phyloP scores from a whole-genome alignment of 2,113 vertebrate genomes.

The Drymodes brunneopygia region DNA sequence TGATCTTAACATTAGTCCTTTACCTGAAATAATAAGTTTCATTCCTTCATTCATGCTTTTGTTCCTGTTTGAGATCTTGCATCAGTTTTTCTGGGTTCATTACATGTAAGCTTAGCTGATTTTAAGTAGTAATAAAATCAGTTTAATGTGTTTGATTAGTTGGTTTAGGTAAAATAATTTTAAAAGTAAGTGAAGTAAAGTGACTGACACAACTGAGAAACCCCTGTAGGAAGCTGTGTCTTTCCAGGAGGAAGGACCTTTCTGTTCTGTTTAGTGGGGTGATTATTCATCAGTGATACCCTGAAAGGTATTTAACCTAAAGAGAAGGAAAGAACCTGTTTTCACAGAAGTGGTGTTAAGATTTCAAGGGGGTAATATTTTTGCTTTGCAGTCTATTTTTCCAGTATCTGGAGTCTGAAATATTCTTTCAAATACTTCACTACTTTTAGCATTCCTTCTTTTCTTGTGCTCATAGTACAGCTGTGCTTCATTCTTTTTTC shows the following conservation, averaged over 20 bases:
- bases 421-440: background rate
- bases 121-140: background rate
- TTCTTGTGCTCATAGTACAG: background rate
- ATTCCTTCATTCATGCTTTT: background rate
- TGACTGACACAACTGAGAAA: background rate
- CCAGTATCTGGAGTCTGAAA: background rate
- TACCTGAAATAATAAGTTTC: background rate
- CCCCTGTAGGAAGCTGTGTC: background rate
- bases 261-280: background rate
- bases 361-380: background rate
- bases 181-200: background rate
- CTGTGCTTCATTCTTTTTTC: background rate
- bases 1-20: background rate
- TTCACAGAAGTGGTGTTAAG: background rate
- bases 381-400: background rate
- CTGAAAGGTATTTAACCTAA: background rate
- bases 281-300: background rate
- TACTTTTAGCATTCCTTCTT: background rate
- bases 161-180: background rate
- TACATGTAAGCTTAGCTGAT: background rate
- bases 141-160: background rate
- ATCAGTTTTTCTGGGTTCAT: background rate
- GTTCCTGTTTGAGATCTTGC: background rate
- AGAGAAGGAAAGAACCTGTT: background rate
- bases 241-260: background rate